Evolutionary conservation across 2,113 vertebrate genomes (phyloP), one percentile per base, ranked within the genome.

Genomic region (Guaruba guarouba): DNA sequence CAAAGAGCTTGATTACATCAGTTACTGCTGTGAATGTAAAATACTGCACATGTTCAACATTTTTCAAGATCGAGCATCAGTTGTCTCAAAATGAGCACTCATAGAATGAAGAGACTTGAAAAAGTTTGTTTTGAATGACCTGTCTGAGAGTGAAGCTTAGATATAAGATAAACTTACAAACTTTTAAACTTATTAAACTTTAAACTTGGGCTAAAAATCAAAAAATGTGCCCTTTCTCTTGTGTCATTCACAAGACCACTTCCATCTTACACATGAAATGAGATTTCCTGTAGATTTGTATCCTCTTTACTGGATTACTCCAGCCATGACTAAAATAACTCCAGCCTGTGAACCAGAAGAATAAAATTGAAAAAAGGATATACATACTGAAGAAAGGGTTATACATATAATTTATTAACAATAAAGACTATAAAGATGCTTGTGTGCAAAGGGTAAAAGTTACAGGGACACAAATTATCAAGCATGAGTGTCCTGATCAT

Each of bases 401-500:
- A 11, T 3, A 9, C 2, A 1, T 18, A 19, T 54, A 3, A 31
- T 5, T 67, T 78, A 6, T n/a, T 80, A 51, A 39, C 86, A 57
- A 9, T 31, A 24, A 57, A 73, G 29, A 33, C 13, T 16, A 13
- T 5, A 4, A 57, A 69, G 37, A 41, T 23, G 11, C 3, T 17
- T 39, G 25, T 14, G 25, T 14, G 10, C 25, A 73, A 82, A 70
- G 5, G 5, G 12, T 13, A 70, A 67, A 49, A 43, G 23, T 10
- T 28, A 39, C 6, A 37, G 13, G 24, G 15, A 43, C 55, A 57
- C 9, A 55, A 55, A 17, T 49, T 33, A 46, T 7, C 28, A 16
- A 0, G 9, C 0, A 1, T 15, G 11, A 54, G 7, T 11, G 10
- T 57, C 81, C 29, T 43, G 44, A 43, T 62, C 8, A 33, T 43